Base-by-base conservation (phyloP, 1,140 invertebrate genomes). In the Laodelphax striatellus region DNA sequence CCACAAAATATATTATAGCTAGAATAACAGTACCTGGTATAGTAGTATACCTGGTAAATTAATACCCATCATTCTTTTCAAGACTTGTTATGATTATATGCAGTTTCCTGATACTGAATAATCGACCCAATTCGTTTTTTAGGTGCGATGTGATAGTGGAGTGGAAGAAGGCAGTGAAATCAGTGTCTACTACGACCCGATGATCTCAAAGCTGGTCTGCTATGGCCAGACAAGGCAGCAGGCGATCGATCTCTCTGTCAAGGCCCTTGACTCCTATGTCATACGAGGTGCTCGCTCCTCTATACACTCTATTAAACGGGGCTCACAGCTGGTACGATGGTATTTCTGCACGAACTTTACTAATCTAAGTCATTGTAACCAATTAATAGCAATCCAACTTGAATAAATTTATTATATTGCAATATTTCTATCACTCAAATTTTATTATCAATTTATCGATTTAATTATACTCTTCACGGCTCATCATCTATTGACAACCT, bases 181-280 rank as follows among this genome's bases (percentile, higher is more conserved):
- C 62, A 83, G 81, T 65, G 80, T 88, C 62, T 86, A 82, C 68
- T 88, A 88, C 71, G 86, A 88, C 73, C 82, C 86, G 10, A 82
- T 88, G 80, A 87, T 88, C 63, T 87, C 83, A 67, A 88, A 88
- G 75, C 70, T 87, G 54, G 80, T 85, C 3, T 79, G 80, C 16
- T 82, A 82, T 71, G 85, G 82, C 28, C 67, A 74, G 17, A 75
- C 74, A 64, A 69, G 85, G 63, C 61, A 80, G 52, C 75, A 80
- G 64, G 83, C 85, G 2, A 75, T 87, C 3, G 64, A 76, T 31
- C 77, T 74, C 44, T 84, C 83, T 72, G 70, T 77, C 19, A 72
- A 78, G 60, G 84, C 85, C 38, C 70, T 88, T 44, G 85, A 87
- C 74, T 75, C 78, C 21, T 87, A 86, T 72, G 81, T 87, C 16